phyloP scores from a whole-genome alignment of 2,888 invertebrate genomes.

The Tetranychus piercei region DNA sequence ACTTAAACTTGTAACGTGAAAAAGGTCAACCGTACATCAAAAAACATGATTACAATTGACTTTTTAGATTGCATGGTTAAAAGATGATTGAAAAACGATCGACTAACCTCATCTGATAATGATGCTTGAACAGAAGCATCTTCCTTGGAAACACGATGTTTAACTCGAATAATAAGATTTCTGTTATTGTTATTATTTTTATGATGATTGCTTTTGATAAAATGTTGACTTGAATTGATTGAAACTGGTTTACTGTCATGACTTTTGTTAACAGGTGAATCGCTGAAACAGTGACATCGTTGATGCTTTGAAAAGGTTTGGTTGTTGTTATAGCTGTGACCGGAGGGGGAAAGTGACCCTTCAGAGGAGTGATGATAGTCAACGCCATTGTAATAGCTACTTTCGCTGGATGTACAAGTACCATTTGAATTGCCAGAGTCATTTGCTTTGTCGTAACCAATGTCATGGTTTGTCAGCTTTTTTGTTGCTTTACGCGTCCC shows the following conservation, averaged over 20 bases:
- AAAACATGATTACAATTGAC: neutral
- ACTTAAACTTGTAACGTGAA: neutral
- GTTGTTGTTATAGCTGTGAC: no score
- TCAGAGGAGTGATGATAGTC: neutral
- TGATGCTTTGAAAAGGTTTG: neutral
- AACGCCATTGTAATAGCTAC: neutral
- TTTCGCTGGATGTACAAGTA: neutral
- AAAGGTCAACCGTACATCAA: neutral
- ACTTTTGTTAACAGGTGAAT: neutral
- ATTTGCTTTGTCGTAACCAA: neutral
- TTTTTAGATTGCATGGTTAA: neutral
- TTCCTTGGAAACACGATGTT: conserved; percentile 14
- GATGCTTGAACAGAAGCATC: conserved; percentile 23
- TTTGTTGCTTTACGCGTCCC: neutral
- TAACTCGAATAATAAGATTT: neutral
- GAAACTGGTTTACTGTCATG: neutral
- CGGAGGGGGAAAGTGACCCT: neutral
- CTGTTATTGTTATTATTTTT: neutral
- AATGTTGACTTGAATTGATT: neutral
- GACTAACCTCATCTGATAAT: conserved; percentile 15
- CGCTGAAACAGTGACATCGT: neutral
- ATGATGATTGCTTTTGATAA: neutral
- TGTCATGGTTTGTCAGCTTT: neutral
- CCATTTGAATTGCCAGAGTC: neutral
- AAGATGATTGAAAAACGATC: neutral